These are phyloP conservation scores for Scotopteryx bipunctaria DNA, from an alignment of 2,888 invertebrate species.

Conservation along the genomic window DNA sequence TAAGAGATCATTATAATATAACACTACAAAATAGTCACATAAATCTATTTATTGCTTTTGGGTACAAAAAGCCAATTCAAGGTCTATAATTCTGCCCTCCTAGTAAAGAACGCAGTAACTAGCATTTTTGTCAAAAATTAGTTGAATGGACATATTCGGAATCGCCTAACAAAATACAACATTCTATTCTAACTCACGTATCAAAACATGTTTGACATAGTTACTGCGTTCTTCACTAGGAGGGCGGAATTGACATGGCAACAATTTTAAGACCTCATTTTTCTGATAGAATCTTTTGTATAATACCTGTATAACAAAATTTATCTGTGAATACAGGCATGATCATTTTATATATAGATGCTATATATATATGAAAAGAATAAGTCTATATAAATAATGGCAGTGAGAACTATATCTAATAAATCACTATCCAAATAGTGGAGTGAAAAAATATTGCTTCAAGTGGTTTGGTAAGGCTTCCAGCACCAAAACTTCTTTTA, in stretches of 20 bases:
- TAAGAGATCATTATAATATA: conserved; percentile 26
- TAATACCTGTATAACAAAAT: background rate
- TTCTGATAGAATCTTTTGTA: background rate
- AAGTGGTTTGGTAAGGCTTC: no score
- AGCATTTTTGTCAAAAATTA: no score
- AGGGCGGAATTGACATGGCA: no score
- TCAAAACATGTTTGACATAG: no score
- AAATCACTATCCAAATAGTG: no score
- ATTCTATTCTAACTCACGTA: no score
- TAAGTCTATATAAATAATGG: background rate
- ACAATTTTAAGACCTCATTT: background rate
- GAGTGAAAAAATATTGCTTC: no score
- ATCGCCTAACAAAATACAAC: no score
- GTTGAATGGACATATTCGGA: no score
- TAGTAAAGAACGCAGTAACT: no score
- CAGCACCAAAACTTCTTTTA: background rate
- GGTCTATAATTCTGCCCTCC: background rate
- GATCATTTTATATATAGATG: background rate
- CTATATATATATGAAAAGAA: background rate
- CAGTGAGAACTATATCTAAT: background rate
- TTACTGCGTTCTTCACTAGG: no score
- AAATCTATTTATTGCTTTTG: conserved; percentile 19
- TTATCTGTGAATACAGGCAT: background rate
- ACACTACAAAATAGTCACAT: conserved; percentile 8
- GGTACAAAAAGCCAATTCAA: conserved; percentile 1